These are phyloP conservation scores for Orycteropus afer DNA, from an alignment of 2,113 vertebrate genomes.

Conservation along the genomic window DNA sequence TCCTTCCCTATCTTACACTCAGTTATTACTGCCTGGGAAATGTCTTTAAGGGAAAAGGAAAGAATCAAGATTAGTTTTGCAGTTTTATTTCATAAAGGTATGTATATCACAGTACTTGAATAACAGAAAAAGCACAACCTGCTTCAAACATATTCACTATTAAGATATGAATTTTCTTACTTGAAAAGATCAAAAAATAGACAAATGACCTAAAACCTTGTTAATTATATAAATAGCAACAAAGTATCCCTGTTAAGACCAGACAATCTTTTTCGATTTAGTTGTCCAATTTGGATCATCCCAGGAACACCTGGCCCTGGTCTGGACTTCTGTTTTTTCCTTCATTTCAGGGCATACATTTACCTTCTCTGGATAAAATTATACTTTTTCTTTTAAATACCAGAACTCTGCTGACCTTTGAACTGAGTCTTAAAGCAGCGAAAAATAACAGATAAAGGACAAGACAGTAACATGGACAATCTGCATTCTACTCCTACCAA, in stretches of 20 bases:
- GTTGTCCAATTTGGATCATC: constrained; percentile 70
- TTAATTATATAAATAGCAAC: constrained; percentile 73
- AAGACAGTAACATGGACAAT: constrained; percentile 66
- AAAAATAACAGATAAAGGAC: constrained; percentile 76
- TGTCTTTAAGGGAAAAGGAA: background rate
- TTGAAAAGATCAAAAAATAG: constrained; percentile 54
- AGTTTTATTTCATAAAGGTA: background rate
- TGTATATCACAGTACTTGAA: background rate
- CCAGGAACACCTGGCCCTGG: constrained; percentile 69
- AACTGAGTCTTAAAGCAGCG: constrained; percentile 79
- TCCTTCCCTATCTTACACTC: background rate
- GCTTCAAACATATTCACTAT: constrained; percentile 52
- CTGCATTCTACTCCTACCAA: constrained; percentile 70
- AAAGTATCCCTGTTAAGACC: constrained; percentile 67
- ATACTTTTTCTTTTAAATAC: constrained; percentile 78
- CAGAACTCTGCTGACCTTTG: constrained; percentile 73
- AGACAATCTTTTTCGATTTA: constrained; percentile 77
- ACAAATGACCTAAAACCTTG: constrained; percentile 49
- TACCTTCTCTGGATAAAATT: constrained; percentile 81
- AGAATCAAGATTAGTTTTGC: background rate
- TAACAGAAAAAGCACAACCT: background rate
- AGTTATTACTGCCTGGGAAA: background rate
- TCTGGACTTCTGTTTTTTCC: constrained; percentile 68
- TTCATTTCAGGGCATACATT: constrained; percentile 72
- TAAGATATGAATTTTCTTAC: constrained; percentile 54